phyloP scores from a whole-genome alignment of 1,140 invertebrate genomes.

The Papilio dardanus region DNA sequence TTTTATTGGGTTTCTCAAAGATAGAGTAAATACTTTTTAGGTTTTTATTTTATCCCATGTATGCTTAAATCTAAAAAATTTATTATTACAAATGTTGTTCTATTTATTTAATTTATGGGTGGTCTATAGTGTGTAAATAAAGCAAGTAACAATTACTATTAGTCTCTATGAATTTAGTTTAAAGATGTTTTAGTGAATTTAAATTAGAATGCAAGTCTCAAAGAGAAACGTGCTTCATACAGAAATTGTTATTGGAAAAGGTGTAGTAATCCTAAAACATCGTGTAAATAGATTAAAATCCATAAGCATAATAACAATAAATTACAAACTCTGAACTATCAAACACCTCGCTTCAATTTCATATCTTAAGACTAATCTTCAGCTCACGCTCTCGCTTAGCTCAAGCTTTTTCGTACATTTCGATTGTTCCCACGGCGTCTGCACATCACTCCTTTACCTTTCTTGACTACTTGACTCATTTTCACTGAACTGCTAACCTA shows the following conservation, averaged over 20 bases:
- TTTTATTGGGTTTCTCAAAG: neutral
- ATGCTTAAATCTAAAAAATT: too few relatives aligned
- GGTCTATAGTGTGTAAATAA: too few relatives aligned
- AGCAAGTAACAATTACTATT: neutral
- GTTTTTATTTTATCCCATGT: too few relatives aligned
- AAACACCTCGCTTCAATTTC: slow-evolving; percentile 55
- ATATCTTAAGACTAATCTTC: slow-evolving; percentile 62
- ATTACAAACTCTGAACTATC: slow-evolving; percentile 41
- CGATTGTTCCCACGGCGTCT: slow-evolving; percentile 72
- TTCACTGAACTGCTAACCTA: slow-evolving; percentile 21
- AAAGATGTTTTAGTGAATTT: neutral
- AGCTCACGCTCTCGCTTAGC: slow-evolving; percentile 58
- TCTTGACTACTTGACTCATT: slow-evolving; percentile 34
- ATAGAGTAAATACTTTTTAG: too few relatives aligned
- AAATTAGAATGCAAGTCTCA: neutral
- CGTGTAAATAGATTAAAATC: slow-evolving; percentile 36
- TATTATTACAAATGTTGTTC: too few relatives aligned
- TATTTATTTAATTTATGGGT: too few relatives aligned
- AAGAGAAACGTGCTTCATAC: neutral
- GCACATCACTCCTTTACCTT: slow-evolving; percentile 66
- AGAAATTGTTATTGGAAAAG: neutral
- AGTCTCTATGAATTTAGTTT: neutral
- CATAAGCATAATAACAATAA: slow-evolving; percentile 33
- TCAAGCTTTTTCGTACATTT: slow-evolving; percentile 58
- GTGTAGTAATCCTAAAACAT: slow-evolving; percentile 26